Evolutionary conservation across 1,140 invertebrate species (phyloP).

Genomic region (Chlorops oryzae): DNA sequence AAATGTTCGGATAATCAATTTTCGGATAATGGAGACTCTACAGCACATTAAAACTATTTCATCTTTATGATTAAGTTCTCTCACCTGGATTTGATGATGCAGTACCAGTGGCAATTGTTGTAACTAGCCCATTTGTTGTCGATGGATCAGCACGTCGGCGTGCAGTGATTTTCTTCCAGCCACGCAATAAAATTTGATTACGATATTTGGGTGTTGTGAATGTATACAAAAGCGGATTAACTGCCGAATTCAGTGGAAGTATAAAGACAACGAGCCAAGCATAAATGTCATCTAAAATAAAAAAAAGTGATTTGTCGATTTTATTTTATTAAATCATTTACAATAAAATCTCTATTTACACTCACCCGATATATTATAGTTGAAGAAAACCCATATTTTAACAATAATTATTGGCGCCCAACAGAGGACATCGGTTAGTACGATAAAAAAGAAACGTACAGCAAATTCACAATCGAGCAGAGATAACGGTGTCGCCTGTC

Average conservation of each 20-base stretch:
- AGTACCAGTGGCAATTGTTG: slow-evolving; percentile 37
- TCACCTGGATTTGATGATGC: slow-evolving; percentile 42
- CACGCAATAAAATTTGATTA: slow-evolving; percentile 47
- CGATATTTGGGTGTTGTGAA: slow-evolving; percentile 67
- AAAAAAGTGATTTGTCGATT: not conserved
- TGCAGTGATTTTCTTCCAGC: slow-evolving; percentile 45
- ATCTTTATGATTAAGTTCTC: not conserved
- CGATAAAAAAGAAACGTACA: slow-evolving; percentile 67
- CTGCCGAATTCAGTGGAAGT: slow-evolving; percentile 69
- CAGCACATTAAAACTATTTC: not conserved
- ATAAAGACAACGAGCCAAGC: slow-evolving; percentile 73
- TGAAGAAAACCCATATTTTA: slow-evolving; percentile 60
- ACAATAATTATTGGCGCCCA: slow-evolving; percentile 69
- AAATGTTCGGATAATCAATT: not conserved
- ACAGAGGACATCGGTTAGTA: slow-evolving; percentile 66
- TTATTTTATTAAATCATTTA: not conserved
- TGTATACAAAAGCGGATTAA: slow-evolving; percentile 75
- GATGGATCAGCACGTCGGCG: slow-evolving; percentile 32
- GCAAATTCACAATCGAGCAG: slow-evolving; percentile 63
- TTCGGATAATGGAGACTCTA: not conserved
- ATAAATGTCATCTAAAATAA: slow-evolving; percentile 55
- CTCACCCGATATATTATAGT: slow-evolving; percentile 52
- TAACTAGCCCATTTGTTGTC: slow-evolving; percentile 20
- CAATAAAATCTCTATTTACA: slow-evolving; percentile 7
- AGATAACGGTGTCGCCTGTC: slow-evolving; percentile 56